Conservation (phyloP, 2,797 vertebrate species). For the Delichon dasypus region DNA sequence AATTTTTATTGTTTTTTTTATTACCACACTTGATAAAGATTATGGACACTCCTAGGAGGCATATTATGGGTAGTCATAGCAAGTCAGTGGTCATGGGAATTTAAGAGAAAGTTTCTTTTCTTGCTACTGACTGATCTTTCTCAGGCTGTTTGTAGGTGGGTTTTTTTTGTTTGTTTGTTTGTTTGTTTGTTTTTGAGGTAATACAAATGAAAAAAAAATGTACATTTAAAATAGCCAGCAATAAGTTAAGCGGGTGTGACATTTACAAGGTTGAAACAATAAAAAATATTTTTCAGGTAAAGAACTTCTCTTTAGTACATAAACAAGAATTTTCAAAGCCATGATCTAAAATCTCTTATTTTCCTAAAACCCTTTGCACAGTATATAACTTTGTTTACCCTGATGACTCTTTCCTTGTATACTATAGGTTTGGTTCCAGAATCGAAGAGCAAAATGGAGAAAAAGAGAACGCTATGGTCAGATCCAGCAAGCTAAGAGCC, state of each 20-base stretch:
- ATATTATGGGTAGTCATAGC: neutral
- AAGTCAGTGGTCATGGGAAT: neutral
- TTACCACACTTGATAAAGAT: neutral
- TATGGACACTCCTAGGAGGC: neutral
- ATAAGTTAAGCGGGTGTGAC: neutral
- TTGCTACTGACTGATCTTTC: neutral
- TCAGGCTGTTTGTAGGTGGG: rapidly evolving
- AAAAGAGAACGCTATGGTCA: slow-evolving; percentile 98
- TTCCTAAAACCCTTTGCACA: neutral
- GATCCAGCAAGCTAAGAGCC: slow-evolving; percentile 96
- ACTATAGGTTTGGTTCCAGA: slow-evolving; percentile 97
- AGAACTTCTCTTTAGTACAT: neutral
- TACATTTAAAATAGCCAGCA: neutral
- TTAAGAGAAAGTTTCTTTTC: neutral
- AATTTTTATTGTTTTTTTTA: neutral
- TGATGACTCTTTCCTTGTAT: slow-evolving; percentile 10
- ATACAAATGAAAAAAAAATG: neutral
- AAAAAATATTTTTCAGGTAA: neutral
- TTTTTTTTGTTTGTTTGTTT: no score
- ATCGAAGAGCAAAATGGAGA: slow-evolving; percentile 98
- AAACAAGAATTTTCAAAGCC: neutral
- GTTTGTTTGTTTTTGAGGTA: neutral
- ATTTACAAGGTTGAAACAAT: neutral
- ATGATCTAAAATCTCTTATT: neutral
- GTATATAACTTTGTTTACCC: neutral